Evolutionary conservation across 2,888 invertebrate genomes (phyloP), one percentile per base, ranked within the genome.

Genomic region (Nezara viridula): DNA sequence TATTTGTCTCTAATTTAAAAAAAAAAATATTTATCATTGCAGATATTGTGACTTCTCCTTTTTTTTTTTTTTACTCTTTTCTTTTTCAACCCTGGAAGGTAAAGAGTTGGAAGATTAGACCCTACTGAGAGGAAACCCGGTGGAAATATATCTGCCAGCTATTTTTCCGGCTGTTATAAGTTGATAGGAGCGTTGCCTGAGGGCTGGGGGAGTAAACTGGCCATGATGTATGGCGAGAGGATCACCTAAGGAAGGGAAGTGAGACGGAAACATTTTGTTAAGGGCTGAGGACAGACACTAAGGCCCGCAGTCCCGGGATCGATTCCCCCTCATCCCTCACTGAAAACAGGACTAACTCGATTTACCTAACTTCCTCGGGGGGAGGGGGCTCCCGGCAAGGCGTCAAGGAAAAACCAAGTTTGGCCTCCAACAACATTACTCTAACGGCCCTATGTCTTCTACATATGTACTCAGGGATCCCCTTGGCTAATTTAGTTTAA

Each of bases 361-460:
- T 81, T 81, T 81, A 81, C 81, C 81, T 81, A 81, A 81, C 81
- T 81, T 81, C 44, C 24, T 47, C 40, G 24, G 44, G 44, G 44
- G 21, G 5, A 10, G 44, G 44, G 44, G 44, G 44, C 81, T 44
- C 66, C 32, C 32, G n/a, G 81, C n/a, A 44, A 47, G 81, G 81
- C 81, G 81, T 81, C 81, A 81, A 81, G 81, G 81, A 81, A 81
- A 81, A 81, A 81, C 81, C 81, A 81, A 81, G 81, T 81, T 81
- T 81, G 19, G 44, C 12, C 44, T 44, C 81, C 81, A 81, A 81
- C 81, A 44, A 81, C 81, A 81, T 81, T 81, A 81, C 24, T 44
- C 40, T 81, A 81, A 81, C 81, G 44, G 24, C 81, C 81, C n/a
- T 44, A 81, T 81, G 81, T n/a, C 81, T 40, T 44, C 81, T 81